A percentile compares a stretch with the other conserved stretches of the same genome.
Evolutionary conservation across 2,888 invertebrate species (phyloP).

Genomic region (Dexiosoma caninum): DNA sequence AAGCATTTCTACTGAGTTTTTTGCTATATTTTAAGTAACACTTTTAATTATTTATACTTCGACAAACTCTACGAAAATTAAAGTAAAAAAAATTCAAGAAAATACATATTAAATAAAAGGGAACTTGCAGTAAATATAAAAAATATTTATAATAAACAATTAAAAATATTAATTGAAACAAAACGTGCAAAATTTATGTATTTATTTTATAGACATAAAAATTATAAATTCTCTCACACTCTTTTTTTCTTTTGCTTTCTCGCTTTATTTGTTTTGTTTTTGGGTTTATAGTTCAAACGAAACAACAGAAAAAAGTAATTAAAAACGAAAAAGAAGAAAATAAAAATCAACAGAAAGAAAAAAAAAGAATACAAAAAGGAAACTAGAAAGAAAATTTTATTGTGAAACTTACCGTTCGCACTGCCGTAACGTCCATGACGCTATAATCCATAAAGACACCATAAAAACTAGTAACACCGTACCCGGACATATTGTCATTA

Average conservation of each 20-base stretch:
- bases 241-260: conserved; percentile 56
- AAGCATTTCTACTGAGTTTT: too few species aligned
- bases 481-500: conserved; percentile 99
- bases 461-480: conserved; percentile 98
- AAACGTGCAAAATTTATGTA: conserved; percentile 35
- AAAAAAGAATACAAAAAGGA: conserved; percentile 29
- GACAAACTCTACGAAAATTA: too few species aligned
- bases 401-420: conserved; percentile 92
- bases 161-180: background rate
- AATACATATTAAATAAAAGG: too few species aligned
- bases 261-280: conserved; percentile 54
- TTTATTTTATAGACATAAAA: conserved; percentile 10
- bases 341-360: conserved; percentile 10
- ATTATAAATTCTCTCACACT: conserved; percentile 58
- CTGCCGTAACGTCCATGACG: conserved; percentile 98
- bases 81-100: background rate
- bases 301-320: conserved; percentile 40
- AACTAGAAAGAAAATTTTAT: conserved; percentile 6
- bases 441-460: conserved; percentile 99
- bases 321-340: conserved; percentile 12
- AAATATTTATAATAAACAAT: background rate
- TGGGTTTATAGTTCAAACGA: conserved; percentile 22
- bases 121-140: background rate
- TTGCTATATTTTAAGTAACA: background rate
- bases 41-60: too few species aligned